Evolutionary conservation across 2,797 vertebrate species (phyloP).

Genomic region (Spatula versicolor): DNA sequence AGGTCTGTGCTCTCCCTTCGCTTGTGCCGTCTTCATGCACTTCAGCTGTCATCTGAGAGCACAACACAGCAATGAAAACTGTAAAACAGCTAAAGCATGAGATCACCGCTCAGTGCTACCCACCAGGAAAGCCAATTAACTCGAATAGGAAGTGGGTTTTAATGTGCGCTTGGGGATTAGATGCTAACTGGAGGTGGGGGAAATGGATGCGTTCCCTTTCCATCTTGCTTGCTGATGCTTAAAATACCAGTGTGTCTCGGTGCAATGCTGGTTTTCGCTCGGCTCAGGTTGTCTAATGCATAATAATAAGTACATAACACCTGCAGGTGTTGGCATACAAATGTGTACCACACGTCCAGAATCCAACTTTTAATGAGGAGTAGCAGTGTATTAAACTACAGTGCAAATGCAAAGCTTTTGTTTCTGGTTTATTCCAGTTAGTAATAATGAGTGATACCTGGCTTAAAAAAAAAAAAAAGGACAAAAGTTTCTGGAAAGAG

Average conservation of each 20-base stretch:
- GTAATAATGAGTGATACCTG: not conserved
- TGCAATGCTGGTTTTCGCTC: not conserved
- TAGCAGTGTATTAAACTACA: not conserved
- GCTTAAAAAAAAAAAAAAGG: not conserved
- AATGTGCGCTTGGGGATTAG: not conserved
- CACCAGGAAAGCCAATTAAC: not conserved
- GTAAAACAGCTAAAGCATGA: not conserved
- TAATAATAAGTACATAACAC: not conserved
- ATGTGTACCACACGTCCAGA: not conserved
- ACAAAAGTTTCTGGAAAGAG: not conserved
- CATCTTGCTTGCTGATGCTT: not conserved
- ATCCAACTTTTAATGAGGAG: not conserved
- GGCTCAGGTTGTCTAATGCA: not conserved
- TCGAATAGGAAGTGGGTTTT: not conserved
- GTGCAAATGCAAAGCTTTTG: not conserved
- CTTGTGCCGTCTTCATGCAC: not conserved
- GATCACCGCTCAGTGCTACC: not conserved
- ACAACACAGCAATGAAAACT: not conserved
- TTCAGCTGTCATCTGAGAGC: not conserved
- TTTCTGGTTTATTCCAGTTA: not conserved
- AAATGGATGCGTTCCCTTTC: not conserved
- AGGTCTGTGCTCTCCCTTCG: fast-evolving
- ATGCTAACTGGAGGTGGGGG: not conserved
- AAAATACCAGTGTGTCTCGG: not conserved
- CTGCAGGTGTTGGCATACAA: not conserved